A percentile compares a stretch with the other conserved stretches of the same genome.
phyloP scores from a whole-genome alignment of 1,140 invertebrate species.

The Piezodorus guildinii region DNA sequence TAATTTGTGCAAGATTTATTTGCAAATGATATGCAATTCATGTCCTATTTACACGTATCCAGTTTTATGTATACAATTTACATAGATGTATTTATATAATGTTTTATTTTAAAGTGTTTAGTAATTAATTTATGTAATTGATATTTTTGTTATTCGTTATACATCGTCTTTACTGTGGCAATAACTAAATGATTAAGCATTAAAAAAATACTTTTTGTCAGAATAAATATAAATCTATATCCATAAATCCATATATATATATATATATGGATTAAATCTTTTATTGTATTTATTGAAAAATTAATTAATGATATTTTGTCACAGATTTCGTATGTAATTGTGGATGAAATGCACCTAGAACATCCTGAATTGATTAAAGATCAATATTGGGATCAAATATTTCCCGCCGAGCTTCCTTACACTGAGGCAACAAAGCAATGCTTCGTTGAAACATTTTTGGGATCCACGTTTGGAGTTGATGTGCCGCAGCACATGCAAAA shows the following conservation, averaged over 20 bases:
- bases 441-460: slow-evolving; percentile 19
- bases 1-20: too few species aligned
- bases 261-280: too few species aligned
- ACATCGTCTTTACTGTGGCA: too few species aligned
- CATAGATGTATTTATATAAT: too few species aligned
- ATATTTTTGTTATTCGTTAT: too few species aligned
- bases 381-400: slow-evolving; percentile 25
- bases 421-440: slow-evolving; percentile 22
- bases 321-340: slow-evolving; percentile 25
- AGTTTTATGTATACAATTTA: too few species aligned
- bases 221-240: neutral
- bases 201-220: neutral
- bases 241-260: neutral
- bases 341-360: slow-evolving; percentile 24
- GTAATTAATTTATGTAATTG: too few species aligned
- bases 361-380: slow-evolving; percentile 22
- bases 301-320: neutral
- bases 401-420: slow-evolving; percentile 23
- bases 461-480: slow-evolving; percentile 18
- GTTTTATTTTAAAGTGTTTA: too few species aligned
- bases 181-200: neutral
- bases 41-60: too few species aligned
- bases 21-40: too few species aligned
- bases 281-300: too few species aligned
- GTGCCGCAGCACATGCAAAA: slow-evolving; percentile 16